Evolutionary conservation across 2,113 vertebrate genomes (phyloP), one percentile per base, ranked within the genome.

Genomic region (Petrocephalus microphthalmus): DNA sequence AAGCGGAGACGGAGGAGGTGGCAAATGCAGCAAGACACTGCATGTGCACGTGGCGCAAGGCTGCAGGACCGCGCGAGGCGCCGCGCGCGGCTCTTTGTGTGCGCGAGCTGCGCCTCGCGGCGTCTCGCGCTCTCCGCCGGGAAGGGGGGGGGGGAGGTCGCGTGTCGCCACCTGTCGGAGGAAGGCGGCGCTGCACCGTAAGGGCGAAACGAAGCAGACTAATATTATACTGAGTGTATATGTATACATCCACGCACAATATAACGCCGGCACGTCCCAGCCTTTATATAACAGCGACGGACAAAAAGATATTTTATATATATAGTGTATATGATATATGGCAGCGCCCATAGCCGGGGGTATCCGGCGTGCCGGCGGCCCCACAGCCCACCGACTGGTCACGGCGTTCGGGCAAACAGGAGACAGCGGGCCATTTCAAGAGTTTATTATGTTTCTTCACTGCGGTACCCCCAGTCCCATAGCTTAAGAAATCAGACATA

Each of bases 391-490:
- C n/a, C n/a, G n/a, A n/a, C n/a, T n/a, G n/a, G n/a, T n/a, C 17
- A 13, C 29, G 71, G 33, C 15, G 5, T 42, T 42, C 37, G 33
- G 33, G 15, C 33, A 78, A 85, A 56, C 51, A 85, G 37, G 8
- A n/a, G 7, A 83, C 52, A 47, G 25, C n/a, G 53, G 64, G 42
- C 85, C 74, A 57, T 33, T 88, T 82, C 17, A 3, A 64, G 64
- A 53, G 84, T 96, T 96, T 95, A 92, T 91, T 92, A 93, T 92
- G 33, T 64, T 37, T 91, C 87, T 88, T 92, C 90, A 84, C 87
- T 53, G 92, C 87, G 87, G 83, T 89, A 89, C 89, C 90, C 91
- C 91, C 89, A 42, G 88, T 87, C 86, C 92, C 89, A 78, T 90
- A 90, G 89, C 84, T 90, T 89, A 91, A 90, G 90, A 93, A 94